A percentile compares a stretch with the other conserved stretches of the same genome.
These are phyloP conservation scores for Oscheius myriophilus DNA, from an alignment of 2,888 invertebrate species.

Conservation along the genomic window DNA sequence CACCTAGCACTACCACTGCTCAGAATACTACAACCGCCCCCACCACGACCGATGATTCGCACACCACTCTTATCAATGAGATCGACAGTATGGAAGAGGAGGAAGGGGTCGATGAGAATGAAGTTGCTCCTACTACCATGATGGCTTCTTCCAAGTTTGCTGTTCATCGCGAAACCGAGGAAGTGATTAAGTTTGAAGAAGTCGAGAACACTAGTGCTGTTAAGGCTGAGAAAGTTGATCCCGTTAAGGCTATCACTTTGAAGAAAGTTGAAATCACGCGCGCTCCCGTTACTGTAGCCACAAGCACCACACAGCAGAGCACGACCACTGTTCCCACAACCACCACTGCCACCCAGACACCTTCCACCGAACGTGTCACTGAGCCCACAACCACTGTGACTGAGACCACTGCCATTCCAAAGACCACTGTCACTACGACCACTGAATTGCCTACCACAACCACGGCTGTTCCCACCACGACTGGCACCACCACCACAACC, in stretches of 20 bases:
- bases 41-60: slow-evolving; percentile 22
- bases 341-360: slow-evolving; percentile 25
- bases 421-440: not conserved
- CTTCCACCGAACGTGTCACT: slow-evolving; percentile 9
- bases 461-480: slow-evolving; percentile 23
- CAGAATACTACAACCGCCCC: not conserved
- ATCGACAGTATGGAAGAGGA: slow-evolving; percentile 24
- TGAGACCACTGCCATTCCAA: slow-evolving; percentile 8
- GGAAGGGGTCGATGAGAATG: slow-evolving; percentile 30
- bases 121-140: slow-evolving; percentile 22
- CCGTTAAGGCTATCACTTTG: slow-evolving; percentile 1
- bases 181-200: slow-evolving; percentile 27
- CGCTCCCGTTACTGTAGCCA: slow-evolving; percentile 8
- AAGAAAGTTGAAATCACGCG: slow-evolving; percentile 30
- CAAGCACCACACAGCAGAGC: slow-evolving; percentile 22
- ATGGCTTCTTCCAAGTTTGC: slow-evolving; percentile 32
- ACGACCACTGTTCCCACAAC: slow-evolving; percentile 28
- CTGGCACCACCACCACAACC: slow-evolving; percentile 27
- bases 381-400: slow-evolving; percentile 16
- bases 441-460: slow-evolving; percentile 7
- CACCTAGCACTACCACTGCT: slow-evolving; percentile 2
- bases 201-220: slow-evolving; percentile 2
- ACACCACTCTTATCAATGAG: slow-evolving; percentile 21
- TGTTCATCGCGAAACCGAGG: slow-evolving; percentile 24
- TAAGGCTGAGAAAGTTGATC: slow-evolving; percentile 5